These are phyloP conservation scores for Eonycteris spelaea DNA, from an alignment of 2,113 vertebrate species.

Conservation along the genomic window DNA sequence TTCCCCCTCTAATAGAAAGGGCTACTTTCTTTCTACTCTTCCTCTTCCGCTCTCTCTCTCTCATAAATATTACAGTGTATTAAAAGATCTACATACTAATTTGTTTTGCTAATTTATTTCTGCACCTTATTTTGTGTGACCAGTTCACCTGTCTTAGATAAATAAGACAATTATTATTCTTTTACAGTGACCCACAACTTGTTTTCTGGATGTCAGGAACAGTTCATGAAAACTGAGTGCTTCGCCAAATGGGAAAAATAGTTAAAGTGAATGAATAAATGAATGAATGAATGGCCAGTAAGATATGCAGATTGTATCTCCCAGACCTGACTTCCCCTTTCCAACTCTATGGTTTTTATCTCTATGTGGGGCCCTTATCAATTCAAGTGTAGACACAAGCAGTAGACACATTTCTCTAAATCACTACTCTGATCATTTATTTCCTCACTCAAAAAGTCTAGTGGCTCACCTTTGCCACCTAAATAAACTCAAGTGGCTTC, in stretches of 20 bases:
- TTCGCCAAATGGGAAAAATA: background rate
- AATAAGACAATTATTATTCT: background rate
- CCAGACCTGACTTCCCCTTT: background rate
- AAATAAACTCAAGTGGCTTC: background rate
- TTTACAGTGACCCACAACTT: background rate
- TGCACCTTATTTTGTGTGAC: background rate
- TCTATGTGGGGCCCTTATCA: background rate
- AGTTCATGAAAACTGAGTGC: background rate
- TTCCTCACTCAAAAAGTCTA: background rate
- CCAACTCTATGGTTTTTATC: background rate
- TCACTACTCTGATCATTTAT: background rate
- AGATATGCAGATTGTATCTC: background rate
- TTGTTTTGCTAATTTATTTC: background rate
- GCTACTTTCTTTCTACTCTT: background rate
- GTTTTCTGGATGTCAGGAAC: background rate
- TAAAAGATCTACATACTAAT: background rate
- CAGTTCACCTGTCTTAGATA: background rate
- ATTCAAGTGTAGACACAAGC: background rate
- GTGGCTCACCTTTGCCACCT: background rate
- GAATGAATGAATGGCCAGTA: background rate
- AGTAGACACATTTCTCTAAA: background rate
- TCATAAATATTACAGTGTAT: background rate
- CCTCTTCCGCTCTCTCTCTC: background rate
- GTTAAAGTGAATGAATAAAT: background rate
- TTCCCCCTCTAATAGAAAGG: background rate